Base-by-base conservation (phyloP, 1,140 invertebrate genomes). In the Hirudo medicinalis region DNA sequence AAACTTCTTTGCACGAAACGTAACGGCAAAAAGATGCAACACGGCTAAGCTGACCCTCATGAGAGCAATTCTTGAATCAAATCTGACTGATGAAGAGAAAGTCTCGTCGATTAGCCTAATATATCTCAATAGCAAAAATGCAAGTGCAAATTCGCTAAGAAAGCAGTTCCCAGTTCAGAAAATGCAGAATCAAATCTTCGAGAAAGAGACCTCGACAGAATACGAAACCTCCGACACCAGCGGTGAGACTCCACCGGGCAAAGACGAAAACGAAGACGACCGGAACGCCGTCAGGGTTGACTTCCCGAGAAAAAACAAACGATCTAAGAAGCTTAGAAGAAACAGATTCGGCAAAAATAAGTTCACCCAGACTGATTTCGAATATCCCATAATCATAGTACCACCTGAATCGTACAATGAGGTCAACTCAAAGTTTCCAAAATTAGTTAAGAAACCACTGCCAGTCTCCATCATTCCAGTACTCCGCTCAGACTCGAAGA, bases 291-390 rank as follows among this genome's bases (percentile, higher is more conserved):
- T 63, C 29, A 63, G 57, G 22, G 43, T 63, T 13, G 22, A 22
- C 20, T 63, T 22, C 11, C 20, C 6, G 57, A 25, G 19, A 25
- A 63, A 63, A 25, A n/a, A n/a, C 9, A 63, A n/a, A 63, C 29
- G 57, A 20, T 63, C 57, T 13, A 63, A 63, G 29, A 63, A 63
- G 29, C 29, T 63, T 1, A 13, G 29, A 63, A 63, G 57, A n/a
- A 63, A 63, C 29, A 63, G 29, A 63, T 63, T 63, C 29, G 57
- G 57, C 57, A 63, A 32, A n/a, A 63, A 63, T 22, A 63, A 63
- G 29, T 63, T 63, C 29, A 63, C 57, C 15, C 57, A 63, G 19
- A 63, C 57, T 1, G 29, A 25, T 20, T 22, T 25, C 22, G 57
- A 22, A 19, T 25, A 13, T 25, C 22, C 57, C 3, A n/a, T 32